Conservation (phyloP, 2,888 invertebrate species). For the Colostygia pectinataria region DNA sequence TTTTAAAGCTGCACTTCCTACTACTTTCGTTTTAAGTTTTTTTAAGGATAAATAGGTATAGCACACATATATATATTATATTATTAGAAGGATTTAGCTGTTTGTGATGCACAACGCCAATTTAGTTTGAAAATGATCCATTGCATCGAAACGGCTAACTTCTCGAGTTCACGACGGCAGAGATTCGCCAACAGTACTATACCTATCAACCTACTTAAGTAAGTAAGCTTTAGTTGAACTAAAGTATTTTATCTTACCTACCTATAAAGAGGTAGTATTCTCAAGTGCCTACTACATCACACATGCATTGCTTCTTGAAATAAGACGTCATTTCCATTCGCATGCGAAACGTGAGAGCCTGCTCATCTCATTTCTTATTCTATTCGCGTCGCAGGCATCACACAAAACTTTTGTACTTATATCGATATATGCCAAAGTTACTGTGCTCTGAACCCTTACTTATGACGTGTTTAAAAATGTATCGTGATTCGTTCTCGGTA, state of each 20-base stretch:
- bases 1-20: too few relatives aligned
- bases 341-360: conserved; percentile 47
- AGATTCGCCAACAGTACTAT: too few relatives aligned
- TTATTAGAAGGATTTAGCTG: too few relatives aligned
- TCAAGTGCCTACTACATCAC: conserved; percentile 31
- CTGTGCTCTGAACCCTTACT: conserved; percentile 23
- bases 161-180: too few relatives aligned
- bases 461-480: conserved; percentile 21
- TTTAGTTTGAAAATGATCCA: too few relatives aligned
- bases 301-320: conserved; percentile 45
- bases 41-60: too few relatives aligned
- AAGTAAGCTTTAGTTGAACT: too few relatives aligned
- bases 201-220: too few relatives aligned
- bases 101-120: too few relatives aligned
- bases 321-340: conserved; percentile 54
- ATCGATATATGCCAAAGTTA: conserved; percentile 27
- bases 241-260: neutral
- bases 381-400: conserved; percentile 37
- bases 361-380: conserved; percentile 50
- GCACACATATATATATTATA: too few relatives aligned
- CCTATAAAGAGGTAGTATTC: conserved; percentile 7
- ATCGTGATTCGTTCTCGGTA: neutral
- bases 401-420: conserved; percentile 39
- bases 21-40: too few relatives aligned
- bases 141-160: too few relatives aligned